These are phyloP conservation scores for Nycteola revayana DNA, from an alignment of 2,888 invertebrate species.

Conservation along the genomic window DNA sequence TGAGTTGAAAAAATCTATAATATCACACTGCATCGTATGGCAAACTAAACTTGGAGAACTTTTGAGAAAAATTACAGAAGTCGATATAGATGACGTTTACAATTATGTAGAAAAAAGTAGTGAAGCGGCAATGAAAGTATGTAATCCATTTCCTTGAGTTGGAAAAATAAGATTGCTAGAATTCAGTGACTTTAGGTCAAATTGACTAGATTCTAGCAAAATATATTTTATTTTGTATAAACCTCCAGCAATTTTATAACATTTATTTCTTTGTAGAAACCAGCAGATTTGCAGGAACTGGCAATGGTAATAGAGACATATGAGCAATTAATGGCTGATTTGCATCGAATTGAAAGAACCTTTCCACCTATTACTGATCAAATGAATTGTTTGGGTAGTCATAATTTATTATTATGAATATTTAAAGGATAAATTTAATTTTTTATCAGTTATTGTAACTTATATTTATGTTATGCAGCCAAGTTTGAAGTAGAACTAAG, in stretches of 20 bases:
- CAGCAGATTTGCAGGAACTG: slow-evolving; percentile 88
- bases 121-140: slow-evolving; percentile 66
- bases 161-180: too few relatives aligned
- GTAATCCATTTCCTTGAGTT: too few relatives aligned
- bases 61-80: slow-evolving; percentile 83
- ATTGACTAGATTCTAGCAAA: too few relatives aligned
- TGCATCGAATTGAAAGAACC: slow-evolving; percentile 83
- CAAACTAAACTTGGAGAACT: slow-evolving; percentile 88
- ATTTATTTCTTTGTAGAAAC: slow-evolving; percentile 80
- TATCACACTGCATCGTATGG: slow-evolving; percentile 91
- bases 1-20: slow-evolving; percentile 88
- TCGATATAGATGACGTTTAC: slow-evolving; percentile 76
- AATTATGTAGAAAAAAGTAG: slow-evolving; percentile 65
- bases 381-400: slow-evolving; percentile 84
- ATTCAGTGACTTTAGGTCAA: too few relatives aligned
- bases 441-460: background rate
- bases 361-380: slow-evolving; percentile 90
- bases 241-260: too few relatives aligned
- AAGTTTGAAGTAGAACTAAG: slow-evolving; percentile 89
- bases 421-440: background rate
- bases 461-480: slow-evolving; percentile 41
- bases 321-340: slow-evolving; percentile 85
- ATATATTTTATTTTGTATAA: too few relatives aligned
- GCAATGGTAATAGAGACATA: slow-evolving; percentile 85
- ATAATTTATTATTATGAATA: background rate